phyloP scores from a whole-genome alignment of 1,140 invertebrate species.

The Stratiolaelaps scimitus region DNA sequence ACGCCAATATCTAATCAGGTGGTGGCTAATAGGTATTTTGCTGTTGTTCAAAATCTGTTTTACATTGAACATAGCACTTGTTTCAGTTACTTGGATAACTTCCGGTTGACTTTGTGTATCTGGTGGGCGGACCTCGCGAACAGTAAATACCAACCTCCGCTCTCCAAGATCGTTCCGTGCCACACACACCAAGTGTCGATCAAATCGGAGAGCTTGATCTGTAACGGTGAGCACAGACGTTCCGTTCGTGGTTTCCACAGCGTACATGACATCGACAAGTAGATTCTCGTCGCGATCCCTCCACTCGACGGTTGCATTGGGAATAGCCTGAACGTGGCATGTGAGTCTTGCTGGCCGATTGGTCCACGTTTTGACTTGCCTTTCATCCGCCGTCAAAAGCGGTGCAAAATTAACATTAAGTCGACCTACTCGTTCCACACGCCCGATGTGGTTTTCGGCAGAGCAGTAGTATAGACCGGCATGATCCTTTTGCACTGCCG shows the following conservation, averaged over 20 bases:
- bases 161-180: background rate
- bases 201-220: background rate
- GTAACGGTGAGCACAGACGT: background rate
- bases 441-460: background rate
- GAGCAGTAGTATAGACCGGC: slow-evolving; percentile 11
- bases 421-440: background rate
- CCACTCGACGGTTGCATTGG: background rate
- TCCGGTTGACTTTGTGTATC: background rate
- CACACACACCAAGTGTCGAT: background rate
- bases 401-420: background rate
- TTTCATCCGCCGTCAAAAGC: background rate
- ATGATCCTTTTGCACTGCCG: background rate
- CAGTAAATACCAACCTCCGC: background rate
- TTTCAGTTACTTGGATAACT: background rate
- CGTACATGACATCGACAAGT: background rate
- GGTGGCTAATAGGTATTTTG: background rate
- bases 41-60: background rate
- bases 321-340: background rate
- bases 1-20: background rate
- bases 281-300: background rate
- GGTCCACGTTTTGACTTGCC: background rate
- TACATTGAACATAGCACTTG: background rate
- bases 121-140: background rate
- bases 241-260: background rate
- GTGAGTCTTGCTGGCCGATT: background rate